Base-by-base conservation (phyloP, 2,113 vertebrate genomes). In the Butorides virescens region DNA sequence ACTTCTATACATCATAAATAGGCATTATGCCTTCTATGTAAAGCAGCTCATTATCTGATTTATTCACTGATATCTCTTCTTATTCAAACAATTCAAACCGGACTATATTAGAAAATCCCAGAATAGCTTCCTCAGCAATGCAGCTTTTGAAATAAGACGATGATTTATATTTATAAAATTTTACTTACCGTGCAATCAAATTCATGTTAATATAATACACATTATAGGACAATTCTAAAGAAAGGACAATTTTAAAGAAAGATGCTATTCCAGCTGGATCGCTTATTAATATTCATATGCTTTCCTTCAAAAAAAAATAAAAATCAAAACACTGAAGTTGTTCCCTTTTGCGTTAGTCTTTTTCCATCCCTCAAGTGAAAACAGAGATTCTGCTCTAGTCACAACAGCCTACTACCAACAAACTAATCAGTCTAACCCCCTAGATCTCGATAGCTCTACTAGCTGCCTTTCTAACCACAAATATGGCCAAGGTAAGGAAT, bases 41-140 rank as follows among this genome's bases (percentile, higher is more conserved):
- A 94, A 96, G 83, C 70, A 93, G 75, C 50, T 90, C 76, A 61
- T 97, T 94, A 94, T 95, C 88, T 88, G 78, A 94, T 92, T 95
- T 95, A 92, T 83, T 88, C 88, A 80, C 56, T 59, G 75, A 61
- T 94, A 84, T 49, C 34, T 92, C 79, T 90, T 83, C 70, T 92
- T 85, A 94, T 70, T 90, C 61, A 79, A 94, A 91, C 73, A 95
- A 91, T 75, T 92, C 84, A 90, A 86, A 80, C 65, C 2, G 15
- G 82, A 53, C 82, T 84, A 25, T 58, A 84, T 56, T 71, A 86
- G 85, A 94, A 94, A 95, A 96, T 65, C 75, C 56, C 82, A 81
- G 52, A 77, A 77, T 55, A 92, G 73, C 25, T 90, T 90, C 52
- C 49, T 74, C 1, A 1, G 63, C 46, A 34, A 9, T 63, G 63